Conservation (phyloP, 2,888 invertebrate species). For the Macrosiphum euphorbiae region DNA sequence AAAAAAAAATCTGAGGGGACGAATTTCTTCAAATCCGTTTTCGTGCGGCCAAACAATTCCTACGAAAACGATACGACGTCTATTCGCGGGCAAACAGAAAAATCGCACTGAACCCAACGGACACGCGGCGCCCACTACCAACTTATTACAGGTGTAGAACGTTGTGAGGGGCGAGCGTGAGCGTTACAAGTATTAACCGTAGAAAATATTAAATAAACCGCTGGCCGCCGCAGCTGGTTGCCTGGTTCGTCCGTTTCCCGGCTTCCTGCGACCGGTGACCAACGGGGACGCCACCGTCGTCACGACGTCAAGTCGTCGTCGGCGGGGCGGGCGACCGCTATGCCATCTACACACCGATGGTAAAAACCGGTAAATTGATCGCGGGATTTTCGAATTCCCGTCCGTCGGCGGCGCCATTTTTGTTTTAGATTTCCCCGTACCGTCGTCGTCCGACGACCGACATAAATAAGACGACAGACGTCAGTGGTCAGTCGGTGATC, state of each 20-base stretch:
- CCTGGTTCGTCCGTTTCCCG: neutral
- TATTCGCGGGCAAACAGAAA: neutral
- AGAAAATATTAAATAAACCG: neutral
- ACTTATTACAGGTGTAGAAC: neutral
- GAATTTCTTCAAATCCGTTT: neutral
- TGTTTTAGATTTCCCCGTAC: neutral
- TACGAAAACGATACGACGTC: neutral
- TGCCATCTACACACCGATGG: slow-evolving; percentile 41
- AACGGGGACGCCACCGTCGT: slow-evolving; percentile 33
- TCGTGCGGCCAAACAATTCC: neutral
- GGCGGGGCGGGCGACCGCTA: neutral
- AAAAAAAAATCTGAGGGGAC: neutral
- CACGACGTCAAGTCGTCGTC: neutral
- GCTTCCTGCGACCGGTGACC: neutral
- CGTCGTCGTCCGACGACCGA: neutral
- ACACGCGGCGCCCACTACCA: slow-evolving; percentile 27
- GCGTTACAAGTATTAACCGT: neutral
- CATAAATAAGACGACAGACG: neutral
- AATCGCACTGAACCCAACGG: neutral
- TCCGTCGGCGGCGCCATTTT: neutral
- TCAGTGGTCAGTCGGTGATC: neutral
- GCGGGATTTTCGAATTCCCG: slow-evolving; percentile 13
- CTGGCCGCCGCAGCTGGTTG: neutral
- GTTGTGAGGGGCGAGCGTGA: neutral
- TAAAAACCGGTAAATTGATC: neutral